A percentile compares a stretch with the other conserved stretches of the same genome.
phyloP scores from a whole-genome alignment of 2,888 invertebrate genomes.

The Melitaea athalia region DNA sequence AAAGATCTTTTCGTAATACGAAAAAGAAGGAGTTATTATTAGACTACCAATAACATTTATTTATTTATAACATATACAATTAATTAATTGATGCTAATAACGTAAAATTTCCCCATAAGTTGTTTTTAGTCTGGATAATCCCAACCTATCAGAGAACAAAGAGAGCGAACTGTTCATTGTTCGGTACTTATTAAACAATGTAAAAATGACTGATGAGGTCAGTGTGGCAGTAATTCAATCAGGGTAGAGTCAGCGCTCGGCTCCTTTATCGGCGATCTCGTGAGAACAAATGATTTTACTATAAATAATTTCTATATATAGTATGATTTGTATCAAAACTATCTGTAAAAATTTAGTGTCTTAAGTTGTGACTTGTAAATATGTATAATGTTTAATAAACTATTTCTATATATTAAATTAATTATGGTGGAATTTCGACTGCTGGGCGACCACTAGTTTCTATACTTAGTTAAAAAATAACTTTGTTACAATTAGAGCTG shows the following conservation, averaged over 20 bases:
- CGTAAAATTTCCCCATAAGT: not conserved
- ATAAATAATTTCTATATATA: not conserved
- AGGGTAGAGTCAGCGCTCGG: constrained; percentile 49
- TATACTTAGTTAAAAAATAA: no score
- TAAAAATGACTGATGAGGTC: constrained; percentile 62
- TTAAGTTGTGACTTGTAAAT: no score
- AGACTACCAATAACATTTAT: no score
- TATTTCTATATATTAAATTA: no score
- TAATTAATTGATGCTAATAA: not conserved
- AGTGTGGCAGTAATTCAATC: constrained; percentile 62
- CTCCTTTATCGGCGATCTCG: constrained; percentile 31
- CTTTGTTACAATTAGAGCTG: no score
- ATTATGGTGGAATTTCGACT: no score
- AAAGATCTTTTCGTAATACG: no score
- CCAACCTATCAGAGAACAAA: constrained; percentile 41
- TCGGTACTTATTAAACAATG: constrained; percentile 49
- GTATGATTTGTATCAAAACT: no score
- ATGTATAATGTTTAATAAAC: no score
- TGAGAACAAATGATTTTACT: not conserved
- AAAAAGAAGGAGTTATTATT: no score
- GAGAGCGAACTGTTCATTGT: constrained; percentile 45
- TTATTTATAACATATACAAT: not conserved
- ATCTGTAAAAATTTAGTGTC: no score
- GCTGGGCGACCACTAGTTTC: no score
- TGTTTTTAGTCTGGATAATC: constrained; percentile 21